phyloP scores from a whole-genome alignment of 2,797 vertebrate species.

The Leuciscus waleckii region DNA sequence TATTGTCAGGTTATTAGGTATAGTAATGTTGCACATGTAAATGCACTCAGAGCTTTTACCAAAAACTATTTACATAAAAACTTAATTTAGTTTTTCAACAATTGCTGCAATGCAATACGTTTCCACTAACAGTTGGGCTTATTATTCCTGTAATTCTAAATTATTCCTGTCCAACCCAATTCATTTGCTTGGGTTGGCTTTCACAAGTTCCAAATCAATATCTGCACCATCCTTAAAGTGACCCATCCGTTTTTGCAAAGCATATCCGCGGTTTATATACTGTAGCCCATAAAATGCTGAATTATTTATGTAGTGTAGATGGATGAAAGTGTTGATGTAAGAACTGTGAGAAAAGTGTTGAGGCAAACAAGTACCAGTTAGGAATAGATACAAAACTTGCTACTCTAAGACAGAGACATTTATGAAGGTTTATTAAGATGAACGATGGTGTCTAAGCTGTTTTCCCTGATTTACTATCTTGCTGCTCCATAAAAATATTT shows the following conservation, averaged over 20 bases:
- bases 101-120: background rate
- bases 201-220: conserved; percentile 16
- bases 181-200: conserved; percentile 3
- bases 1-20: background rate
- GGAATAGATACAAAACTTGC: conserved; percentile 11
- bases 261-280: conserved; percentile 13
- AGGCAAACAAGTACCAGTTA: conserved; percentile 1
- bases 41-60: background rate
- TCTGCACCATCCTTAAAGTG: conserved; percentile 1
- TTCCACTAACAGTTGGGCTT: background rate
- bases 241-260: background rate
- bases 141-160: background rate
- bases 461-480: conserved; percentile 10
- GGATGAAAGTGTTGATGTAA: background rate
- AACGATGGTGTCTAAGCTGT: conserved; percentile 5
- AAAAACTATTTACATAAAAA: background rate
- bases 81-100: background rate
- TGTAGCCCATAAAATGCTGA: background rate
- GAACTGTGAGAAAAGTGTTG: background rate
- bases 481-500: background rate
- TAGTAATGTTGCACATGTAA: background rate
- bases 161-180: background rate
- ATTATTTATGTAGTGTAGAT: conserved; percentile 17
- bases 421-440: conserved; percentile 7
- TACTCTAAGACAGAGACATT: conserved; percentile 13